A percentile compares a stretch with the other conserved stretches of the same genome.
Evolutionary conservation across 2,888 invertebrate species (phyloP).

Genomic region (Panzeria rudis): DNA sequence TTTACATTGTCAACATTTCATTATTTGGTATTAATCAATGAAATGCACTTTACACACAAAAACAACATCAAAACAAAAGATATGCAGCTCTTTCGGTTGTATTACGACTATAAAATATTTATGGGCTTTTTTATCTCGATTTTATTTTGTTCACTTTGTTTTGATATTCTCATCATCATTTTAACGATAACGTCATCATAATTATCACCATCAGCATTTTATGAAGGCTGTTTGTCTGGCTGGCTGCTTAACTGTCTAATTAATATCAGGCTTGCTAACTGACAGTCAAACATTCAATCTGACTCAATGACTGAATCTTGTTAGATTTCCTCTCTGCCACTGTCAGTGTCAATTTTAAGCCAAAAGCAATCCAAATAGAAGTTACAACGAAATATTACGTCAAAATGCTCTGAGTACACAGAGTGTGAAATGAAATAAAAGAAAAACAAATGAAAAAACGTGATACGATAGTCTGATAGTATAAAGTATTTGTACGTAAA

Average conservation of each 20-base stretch:
- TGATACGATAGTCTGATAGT: slow-evolving; percentile 50
- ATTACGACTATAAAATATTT: slow-evolving; percentile 55
- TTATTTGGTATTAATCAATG: slow-evolving; percentile 4
- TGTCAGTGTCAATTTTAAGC: slow-evolving; percentile 77
- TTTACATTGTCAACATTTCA: slow-evolving; percentile 26
- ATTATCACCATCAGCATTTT: slow-evolving; percentile 50
- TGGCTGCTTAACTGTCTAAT: slow-evolving; percentile 36
- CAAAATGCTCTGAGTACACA: slow-evolving; percentile 32
- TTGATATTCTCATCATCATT: slow-evolving; percentile 44
- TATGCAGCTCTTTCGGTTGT: slow-evolving; percentile 52
- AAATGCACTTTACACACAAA: slow-evolving; percentile 10
- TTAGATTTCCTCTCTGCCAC: slow-evolving; percentile 68
- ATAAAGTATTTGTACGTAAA: slow-evolving; percentile 27
- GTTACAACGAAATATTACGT: slow-evolving; percentile 28
- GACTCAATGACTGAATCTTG: slow-evolving; percentile 10
- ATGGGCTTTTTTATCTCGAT: slow-evolving; percentile 47
- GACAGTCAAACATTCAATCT: slow-evolving; percentile 6
- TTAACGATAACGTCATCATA: slow-evolving; percentile 62
- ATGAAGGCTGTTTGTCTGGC: slow-evolving; percentile 44
- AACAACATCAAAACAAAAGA: slow-evolving; percentile 23
- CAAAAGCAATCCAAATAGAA: slow-evolving; percentile 57
- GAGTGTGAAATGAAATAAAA: slow-evolving; percentile 21
- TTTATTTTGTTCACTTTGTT: slow-evolving; percentile 54
- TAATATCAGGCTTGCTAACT: not conserved
- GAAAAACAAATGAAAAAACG: slow-evolving; percentile 57